Evolutionary conservation across 2,113 vertebrate genomes (phyloP), one percentile per base, ranked within the genome.

Genomic region (Poecilia latipinna): DNA sequence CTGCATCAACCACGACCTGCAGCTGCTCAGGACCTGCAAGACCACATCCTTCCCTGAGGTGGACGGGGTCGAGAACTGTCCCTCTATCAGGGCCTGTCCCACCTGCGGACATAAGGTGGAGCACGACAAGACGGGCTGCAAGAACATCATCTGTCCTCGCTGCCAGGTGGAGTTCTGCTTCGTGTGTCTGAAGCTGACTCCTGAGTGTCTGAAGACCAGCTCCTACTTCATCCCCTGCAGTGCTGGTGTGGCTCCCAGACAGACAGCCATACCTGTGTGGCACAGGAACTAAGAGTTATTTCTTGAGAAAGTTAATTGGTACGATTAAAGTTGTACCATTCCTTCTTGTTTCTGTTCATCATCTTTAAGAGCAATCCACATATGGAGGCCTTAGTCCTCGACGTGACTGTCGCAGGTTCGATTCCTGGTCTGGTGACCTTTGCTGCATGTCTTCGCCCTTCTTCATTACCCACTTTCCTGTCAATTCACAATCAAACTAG

Each of bases 51-150:
- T 95, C 4, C 32, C 74, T 67, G 0, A 61, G 1, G 91, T 93
- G 33, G 0, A 3, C 2, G 75, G 80, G 4, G 68, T 91, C 0
- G 0, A 0, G 0, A 17, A 22, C 1, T 90, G 88, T 75, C 94
- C 94, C 70, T 93, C 91, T 0, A 79, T 94, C 81, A 75, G 94
- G 6, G 94, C 90, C 78, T 94, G 94, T 60, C 94, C 93, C 61
- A 95, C 93, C 29, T 94, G 94, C 15, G 93, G 94, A 15, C 63
- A 79, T n/a, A 82, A 48, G 28, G 85, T 90, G 73, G 91, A 94
- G 81, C 94, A 95, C 39, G 89, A 94, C 75, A 69, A 68, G 48
- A 89, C 73, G 0, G 94, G 93, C 64, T 94, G 93, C 48, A 28
- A 28, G 28, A 28, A 28, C 28, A 28, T 28, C 28, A 28, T 28